These are phyloP conservation scores for Lordiphosa stackelbergi DNA, from an alignment of 1,140 invertebrate species.

Conservation along the genomic window DNA sequence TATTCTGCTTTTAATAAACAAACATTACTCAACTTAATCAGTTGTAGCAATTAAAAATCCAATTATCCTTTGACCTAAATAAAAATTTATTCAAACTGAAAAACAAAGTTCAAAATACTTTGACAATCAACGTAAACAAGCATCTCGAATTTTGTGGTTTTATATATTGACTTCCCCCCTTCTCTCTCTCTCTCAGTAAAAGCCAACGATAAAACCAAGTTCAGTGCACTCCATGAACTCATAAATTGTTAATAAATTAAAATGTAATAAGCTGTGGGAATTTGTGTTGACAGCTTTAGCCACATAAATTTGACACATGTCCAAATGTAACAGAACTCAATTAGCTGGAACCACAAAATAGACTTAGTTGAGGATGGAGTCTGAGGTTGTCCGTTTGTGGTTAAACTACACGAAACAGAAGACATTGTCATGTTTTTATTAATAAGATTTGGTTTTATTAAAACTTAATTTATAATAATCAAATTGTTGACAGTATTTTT, in stretches of 20 bases:
- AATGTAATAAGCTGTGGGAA: constrained; percentile 7
- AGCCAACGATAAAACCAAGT: not conserved
- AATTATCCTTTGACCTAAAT: no score
- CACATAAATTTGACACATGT: constrained; percentile 46
- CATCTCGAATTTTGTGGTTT: no score
- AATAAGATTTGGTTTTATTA: not conserved
- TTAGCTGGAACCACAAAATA: constrained; percentile 57
- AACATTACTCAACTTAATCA: no score
- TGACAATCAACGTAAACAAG: no score
- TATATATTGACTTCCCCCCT: no score
- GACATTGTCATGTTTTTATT: not conserved
- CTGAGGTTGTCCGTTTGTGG: constrained; percentile 19
- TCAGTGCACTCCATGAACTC: constrained; percentile 22
- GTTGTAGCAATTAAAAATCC: no score
- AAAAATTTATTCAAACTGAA: no score
- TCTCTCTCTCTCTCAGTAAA: no score
- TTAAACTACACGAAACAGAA: not conserved
- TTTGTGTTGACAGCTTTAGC: constrained; percentile 32
- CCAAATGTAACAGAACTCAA: constrained; percentile 64
- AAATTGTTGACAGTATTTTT: not conserved
- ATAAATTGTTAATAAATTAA: constrained; percentile 56
- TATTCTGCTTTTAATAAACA: no score
- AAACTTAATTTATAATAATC: not conserved
- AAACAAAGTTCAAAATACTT: no score
- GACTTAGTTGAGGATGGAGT: constrained; percentile 36